Evolutionary conservation across 2,113 vertebrate genomes (phyloP), one percentile per base, ranked within the genome.

Genomic region (Chitala chitala): DNA sequence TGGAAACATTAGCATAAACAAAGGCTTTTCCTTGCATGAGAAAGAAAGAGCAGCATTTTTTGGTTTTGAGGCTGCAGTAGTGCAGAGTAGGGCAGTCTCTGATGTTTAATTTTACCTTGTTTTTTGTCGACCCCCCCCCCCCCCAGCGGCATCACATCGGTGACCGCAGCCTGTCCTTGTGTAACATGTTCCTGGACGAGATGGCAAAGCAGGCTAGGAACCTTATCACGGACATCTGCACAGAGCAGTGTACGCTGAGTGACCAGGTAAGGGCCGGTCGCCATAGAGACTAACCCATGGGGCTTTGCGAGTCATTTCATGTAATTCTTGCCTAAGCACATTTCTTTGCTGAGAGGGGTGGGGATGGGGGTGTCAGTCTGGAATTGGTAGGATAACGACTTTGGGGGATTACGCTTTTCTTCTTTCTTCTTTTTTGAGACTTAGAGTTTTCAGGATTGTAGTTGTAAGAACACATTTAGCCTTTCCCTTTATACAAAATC

Each of bases 141-240:
- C 33, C 64, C 20, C 85, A 99, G 97, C 87, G 96, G 48, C 96
- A 98, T 87, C 97, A 99, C 80, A 99, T 99, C 82, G 96, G 97
- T 8, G 97, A 99, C 69, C 97, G 96, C 10, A 99, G 96, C 78
- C 92, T 99, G 56, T 99, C 97, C 4, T 83, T 99, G 78, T 99
- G 97, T 82, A 99, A 99, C 90, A 98, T 99, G 97, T 99, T 99
- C 86, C 85, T 99, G 87, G 97, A 99, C 77, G 97, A 99, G 88
- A 98, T 99, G 97, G 97, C 97, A 12, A 98, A 99, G 73, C 96
- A 99, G 80, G 97, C 96, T 78, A 87, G 96, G 65, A 99, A 99
- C 87, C 94, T 99, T 74, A 99, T 99, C 85, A 98, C 96, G 10
- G 96, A 99, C 81, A 99, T 99, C 88, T 99, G 96, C 87, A 99